phyloP scores from a whole-genome alignment of 2,113 vertebrate species.

The Globicephala melas region DNA sequence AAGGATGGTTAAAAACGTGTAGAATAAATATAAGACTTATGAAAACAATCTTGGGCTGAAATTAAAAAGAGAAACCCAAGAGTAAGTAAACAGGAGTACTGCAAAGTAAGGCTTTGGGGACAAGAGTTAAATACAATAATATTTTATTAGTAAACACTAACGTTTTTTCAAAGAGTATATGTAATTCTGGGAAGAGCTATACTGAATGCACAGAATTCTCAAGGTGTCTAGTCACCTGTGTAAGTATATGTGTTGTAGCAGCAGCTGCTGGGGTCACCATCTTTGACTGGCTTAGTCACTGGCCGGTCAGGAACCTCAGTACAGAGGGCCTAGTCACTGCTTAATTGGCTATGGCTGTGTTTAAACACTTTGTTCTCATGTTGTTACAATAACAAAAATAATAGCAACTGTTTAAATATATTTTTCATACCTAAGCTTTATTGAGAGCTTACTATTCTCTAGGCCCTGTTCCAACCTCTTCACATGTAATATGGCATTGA shows the following conservation, averaged over 20 bases:
- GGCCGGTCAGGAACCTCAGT: background rate
- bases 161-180: background rate
- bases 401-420: background rate
- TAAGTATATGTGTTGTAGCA: background rate
- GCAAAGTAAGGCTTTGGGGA: background rate
- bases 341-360: background rate
- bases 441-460: background rate
- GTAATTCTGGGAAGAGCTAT: background rate
- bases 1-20: background rate
- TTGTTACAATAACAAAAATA: background rate
- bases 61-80: slow-evolving; percentile 1
- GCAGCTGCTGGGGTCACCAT: background rate
- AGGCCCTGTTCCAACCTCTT: background rate
- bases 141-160: background rate
- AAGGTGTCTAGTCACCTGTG: background rate
- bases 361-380: background rate
- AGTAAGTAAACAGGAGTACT: background rate
- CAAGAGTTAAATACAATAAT: background rate
- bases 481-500: background rate
- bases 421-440: background rate
- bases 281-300: background rate
- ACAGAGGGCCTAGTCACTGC: background rate
- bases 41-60: background rate
- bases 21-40: background rate
- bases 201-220: background rate